phyloP scores from a whole-genome alignment of 1,140 invertebrate species.

The Bombus pyrosoma region DNA sequence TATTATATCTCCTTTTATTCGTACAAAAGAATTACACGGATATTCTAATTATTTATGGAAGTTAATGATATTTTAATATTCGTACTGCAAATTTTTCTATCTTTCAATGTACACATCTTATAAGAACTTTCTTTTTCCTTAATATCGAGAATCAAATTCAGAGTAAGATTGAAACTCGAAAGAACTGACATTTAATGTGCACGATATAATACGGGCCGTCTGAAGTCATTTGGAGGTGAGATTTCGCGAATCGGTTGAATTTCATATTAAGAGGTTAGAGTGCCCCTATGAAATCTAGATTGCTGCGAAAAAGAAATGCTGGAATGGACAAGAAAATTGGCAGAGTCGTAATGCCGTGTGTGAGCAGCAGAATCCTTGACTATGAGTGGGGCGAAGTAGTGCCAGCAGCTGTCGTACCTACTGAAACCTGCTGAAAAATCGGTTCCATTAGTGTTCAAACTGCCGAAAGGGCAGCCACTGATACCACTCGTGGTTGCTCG shows the following conservation, averaged over 20 bases:
- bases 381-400: background rate
- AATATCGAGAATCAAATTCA: no score
- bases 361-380: background rate
- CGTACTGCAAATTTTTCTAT: no score
- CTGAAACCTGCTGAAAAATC: conserved; percentile 30
- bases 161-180: no score
- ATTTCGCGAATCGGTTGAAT: background rate
- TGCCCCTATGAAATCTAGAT: background rate
- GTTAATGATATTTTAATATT: no score
- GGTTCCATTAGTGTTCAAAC: conserved; percentile 16
- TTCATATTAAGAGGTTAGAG: background rate
- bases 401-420: conserved; percentile 27
- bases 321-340: background rate
- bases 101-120: no score
- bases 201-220: no score
- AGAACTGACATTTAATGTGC: no score
- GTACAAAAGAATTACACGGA: no score
- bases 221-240: background rate
- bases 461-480: background rate
- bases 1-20: no score
- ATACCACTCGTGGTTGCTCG: conserved; percentile 16
- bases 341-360: background rate
- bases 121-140: no score
- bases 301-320: background rate
- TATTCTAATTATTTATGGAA: no score